Percentiles rank a stretch among this genome's conserved stretches.
These are phyloP conservation scores for Pteronotus mesoamericanus DNA, from an alignment of 2,797 vertebrate species.

Conservation along the genomic window DNA sequence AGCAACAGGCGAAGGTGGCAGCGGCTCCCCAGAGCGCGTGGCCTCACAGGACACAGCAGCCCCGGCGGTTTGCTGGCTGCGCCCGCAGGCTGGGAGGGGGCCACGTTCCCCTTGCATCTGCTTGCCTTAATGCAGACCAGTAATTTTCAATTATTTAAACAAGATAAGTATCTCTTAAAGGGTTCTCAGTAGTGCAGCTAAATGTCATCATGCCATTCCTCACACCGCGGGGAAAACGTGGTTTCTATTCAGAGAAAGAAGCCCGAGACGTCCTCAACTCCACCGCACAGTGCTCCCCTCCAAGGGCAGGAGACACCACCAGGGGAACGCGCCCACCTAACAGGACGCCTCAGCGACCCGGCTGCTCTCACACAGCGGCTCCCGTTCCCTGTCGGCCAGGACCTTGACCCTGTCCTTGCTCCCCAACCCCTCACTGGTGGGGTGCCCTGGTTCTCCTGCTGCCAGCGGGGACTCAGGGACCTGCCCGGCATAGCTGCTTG, in stretches of 20 bases:
- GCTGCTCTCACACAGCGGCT: fast-evolving
- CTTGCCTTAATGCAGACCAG: background rate
- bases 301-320: fast-evolving
- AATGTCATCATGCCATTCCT: fast-evolving
- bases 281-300: fast-evolving
- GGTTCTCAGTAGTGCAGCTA: background rate
- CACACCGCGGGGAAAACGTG: fast-evolving
- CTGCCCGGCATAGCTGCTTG: background rate
- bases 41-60: fast-evolving
- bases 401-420: background rate
- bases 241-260: background rate
- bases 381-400: background rate
- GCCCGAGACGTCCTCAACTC: background rate
- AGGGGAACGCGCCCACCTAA: fast-evolving
- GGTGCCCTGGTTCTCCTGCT: background rate
- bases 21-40: fast-evolving
- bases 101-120: background rate
- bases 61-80: fast-evolving
- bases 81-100: fast-evolving
- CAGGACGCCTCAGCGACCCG: fast-evolving
- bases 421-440: background rate
- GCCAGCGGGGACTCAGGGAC: background rate
- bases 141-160: background rate
- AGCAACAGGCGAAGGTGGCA: fast-evolving
- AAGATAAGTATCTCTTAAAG: background rate